These are phyloP conservation scores for Apis florea DNA, from an alignment of 1,140 invertebrate genomes.

Conservation along the genomic window DNA sequence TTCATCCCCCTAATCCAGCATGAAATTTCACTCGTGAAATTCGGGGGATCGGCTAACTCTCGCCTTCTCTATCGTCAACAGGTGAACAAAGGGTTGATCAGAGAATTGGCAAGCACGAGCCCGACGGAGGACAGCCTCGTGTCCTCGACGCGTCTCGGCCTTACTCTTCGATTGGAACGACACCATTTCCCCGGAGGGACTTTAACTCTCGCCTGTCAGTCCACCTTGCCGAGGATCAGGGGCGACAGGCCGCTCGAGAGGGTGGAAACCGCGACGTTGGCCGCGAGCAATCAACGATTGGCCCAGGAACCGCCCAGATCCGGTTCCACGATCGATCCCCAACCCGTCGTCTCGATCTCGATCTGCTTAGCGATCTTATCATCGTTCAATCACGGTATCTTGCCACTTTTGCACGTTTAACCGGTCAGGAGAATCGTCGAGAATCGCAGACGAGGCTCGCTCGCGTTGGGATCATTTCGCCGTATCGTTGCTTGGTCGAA, in stretches of 20 bases:
- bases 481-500: not conserved
- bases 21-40: not conserved
- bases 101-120: slow-evolving; percentile 50
- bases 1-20: not conserved
- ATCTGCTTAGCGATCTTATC: slow-evolving; percentile 9
- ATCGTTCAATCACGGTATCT: slow-evolving; percentile 7
- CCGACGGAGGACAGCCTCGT: slow-evolving; percentile 65
- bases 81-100: slow-evolving; percentile 68
- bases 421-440: not conserved
- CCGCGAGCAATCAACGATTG: slow-evolving; percentile 74
- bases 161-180: slow-evolving; percentile 68
- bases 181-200: slow-evolving; percentile 73
- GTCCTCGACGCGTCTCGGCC: slow-evolving; percentile 61
- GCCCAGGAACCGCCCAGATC: slow-evolving; percentile 73
- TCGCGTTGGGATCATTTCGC: not conserved
- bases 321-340: slow-evolving; percentile 5
- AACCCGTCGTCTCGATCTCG: not conserved
- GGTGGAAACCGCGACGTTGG: slow-evolving; percentile 68
- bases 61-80: not conserved
- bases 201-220: slow-evolving; percentile 71
- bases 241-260: slow-evolving; percentile 49
- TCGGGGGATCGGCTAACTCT: not conserved
- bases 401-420: slow-evolving; percentile 26
- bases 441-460: not conserved
- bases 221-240: slow-evolving; percentile 69